Evolutionary conservation across 2,888 invertebrate genomes (phyloP).

Genomic region (Erynnis tages): DNA sequence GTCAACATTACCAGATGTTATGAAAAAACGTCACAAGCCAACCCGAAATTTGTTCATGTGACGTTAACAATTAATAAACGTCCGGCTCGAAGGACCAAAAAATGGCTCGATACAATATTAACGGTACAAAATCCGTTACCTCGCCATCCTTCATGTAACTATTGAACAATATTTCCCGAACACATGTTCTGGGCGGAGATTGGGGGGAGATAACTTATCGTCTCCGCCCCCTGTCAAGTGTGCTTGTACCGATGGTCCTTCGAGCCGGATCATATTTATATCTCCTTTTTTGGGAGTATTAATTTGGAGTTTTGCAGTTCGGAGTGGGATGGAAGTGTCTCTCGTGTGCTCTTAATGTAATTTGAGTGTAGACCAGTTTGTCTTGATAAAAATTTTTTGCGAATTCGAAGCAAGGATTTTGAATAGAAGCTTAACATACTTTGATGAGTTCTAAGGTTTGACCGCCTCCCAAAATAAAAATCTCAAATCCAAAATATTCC

Average conservation of each 20-base stretch:
- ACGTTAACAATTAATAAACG: slow-evolving; percentile 16
- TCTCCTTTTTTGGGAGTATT: slow-evolving; percentile 16
- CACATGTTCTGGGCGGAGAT: slow-evolving; percentile 44
- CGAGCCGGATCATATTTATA: slow-evolving; percentile 32
- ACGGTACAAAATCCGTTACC: slow-evolving; percentile 16
- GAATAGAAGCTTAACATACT: too few relatives aligned
- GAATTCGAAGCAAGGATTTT: too few relatives aligned
- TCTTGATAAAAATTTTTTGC: too few relatives aligned
- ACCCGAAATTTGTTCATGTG: too few relatives aligned
- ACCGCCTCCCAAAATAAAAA: too few relatives aligned
- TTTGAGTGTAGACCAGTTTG: too few relatives aligned
- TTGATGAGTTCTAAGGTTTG: too few relatives aligned
- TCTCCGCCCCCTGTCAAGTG: slow-evolving; percentile 36
- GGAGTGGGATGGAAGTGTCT: too few relatives aligned
- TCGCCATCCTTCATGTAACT: slow-evolving; percentile 33
- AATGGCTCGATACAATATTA: slow-evolving; percentile 11
- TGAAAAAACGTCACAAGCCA: too few relatives aligned
- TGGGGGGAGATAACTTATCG: slow-evolving; percentile 39
- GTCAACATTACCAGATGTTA: too few relatives aligned
- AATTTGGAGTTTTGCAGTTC: slow-evolving; percentile 5
- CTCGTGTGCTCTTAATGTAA: too few relatives aligned
- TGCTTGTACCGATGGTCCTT: slow-evolving; percentile 36
- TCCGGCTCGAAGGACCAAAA: slow-evolving; percentile 17
- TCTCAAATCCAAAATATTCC: not conserved
- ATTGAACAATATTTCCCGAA: slow-evolving; percentile 42